Conservation (phyloP, 2,888 invertebrate genomes). For the Rutpela maculata region DNA sequence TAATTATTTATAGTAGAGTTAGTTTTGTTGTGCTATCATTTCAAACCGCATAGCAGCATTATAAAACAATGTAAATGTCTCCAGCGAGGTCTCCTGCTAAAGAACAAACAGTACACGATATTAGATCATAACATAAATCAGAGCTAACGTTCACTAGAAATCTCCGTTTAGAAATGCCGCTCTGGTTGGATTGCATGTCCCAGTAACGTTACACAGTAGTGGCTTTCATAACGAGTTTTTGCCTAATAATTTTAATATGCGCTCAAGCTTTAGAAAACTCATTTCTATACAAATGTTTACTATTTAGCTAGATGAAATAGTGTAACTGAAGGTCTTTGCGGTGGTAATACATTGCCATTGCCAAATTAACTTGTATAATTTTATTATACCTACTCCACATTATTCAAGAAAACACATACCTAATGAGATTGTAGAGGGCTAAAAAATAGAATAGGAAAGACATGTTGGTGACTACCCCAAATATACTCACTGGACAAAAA, state of each 20-base stretch:
- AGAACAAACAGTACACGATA: slow-evolving; percentile 7
- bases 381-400: too few relatives aligned
- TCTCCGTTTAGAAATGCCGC: slow-evolving; percentile 4
- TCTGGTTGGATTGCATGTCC: background rate
- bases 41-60: background rate
- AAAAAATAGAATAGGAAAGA: too few relatives aligned
- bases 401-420: too few relatives aligned
- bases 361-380: too few relatives aligned
- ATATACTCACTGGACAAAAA: too few relatives aligned
- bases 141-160: slow-evolving; percentile 1
- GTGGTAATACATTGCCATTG: too few relatives aligned
- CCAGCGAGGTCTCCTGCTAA: background rate
- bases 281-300: background rate
- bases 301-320: too few relatives aligned
- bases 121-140: slow-evolving; percentile 7
- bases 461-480: too few relatives aligned
- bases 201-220: slow-evolving; percentile 3
- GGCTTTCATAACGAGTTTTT: background rate
- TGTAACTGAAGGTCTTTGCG: too few relatives aligned
- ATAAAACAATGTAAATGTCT: slow-evolving; percentile 7
- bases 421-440: too few relatives aligned
- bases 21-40: slow-evolving; percentile 2
- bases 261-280: background rate
- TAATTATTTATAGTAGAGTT: background rate
- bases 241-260: background rate